Base-by-base conservation (phyloP, 2,888 invertebrate genomes). In the Tachina fera region DNA sequence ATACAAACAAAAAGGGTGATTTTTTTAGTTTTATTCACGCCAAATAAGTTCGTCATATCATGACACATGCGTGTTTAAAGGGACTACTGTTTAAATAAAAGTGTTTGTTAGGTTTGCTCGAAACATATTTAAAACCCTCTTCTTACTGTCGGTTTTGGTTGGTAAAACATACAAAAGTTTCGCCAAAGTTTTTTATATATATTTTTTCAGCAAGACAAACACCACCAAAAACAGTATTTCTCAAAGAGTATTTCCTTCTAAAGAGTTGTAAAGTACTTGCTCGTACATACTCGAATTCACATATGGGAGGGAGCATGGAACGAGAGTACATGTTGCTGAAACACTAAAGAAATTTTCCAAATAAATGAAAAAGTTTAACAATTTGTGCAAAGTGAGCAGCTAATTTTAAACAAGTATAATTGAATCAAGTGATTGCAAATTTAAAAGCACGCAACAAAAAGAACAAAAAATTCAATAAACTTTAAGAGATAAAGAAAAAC, bases 301-400 rank as follows among this genome's bases (percentile, higher is more conserved):
- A n/a, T n/a, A n/a, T n/a, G n/a, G n/a, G n/a, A n/a, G 16, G 11
- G 6, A 19, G 19, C 9, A 16, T 45, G 63, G 10, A 45, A 60
- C 39, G 39, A 60, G 43, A 41, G 14, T 43, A 61, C 61, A 61
- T 61, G 61, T 61, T 61, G 22, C 72, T 58, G n/a, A 47, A 79
- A 45, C 11, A 71, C 39, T 63, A 63, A 61, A 71, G 19, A 74
- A 79, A 45, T 67, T 72, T 72, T 19, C 49, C 31, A 74, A 68
- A 53, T 39, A 80, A 79, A 56, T 60, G 56, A 51, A 70, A 74
- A 83, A 84, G 56, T 81, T 76, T 68, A 67, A 16, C 65, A 71
- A 76, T 60, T 79, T 76, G 49, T 47, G n/a, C 47, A 81, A 84
- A 83, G 39, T 72, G 47, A 58, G 72, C 68, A 53, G 63, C 39